These are phyloP conservation scores for Sula dactylatra DNA, from an alignment of 2,113 vertebrate species.

Conservation along the genomic window DNA sequence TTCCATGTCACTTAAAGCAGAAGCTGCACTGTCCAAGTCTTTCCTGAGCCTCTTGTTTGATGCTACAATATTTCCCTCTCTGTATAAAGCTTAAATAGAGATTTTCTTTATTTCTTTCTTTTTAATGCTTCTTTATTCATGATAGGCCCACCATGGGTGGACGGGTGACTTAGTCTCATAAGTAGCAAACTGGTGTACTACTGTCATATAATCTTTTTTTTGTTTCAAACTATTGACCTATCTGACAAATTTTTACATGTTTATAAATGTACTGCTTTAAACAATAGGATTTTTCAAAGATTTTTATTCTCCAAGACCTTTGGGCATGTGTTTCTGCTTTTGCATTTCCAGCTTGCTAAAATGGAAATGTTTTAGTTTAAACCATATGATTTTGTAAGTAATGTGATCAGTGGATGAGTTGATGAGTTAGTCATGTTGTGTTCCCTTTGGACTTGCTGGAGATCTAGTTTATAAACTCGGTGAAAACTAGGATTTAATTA, in stretches of 20 bases:
- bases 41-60: neutral
- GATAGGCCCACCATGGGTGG: neutral
- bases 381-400: neutral
- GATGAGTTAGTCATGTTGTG: neutral
- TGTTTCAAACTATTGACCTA: neutral
- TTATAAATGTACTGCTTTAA: neutral
- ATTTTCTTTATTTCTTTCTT: neutral
- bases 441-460: neutral
- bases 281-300: neutral
- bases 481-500: slow-evolving; percentile 1
- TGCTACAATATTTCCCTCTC: neutral
- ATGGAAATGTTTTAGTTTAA: neutral
- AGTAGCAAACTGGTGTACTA: neutral
- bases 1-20: neutral
- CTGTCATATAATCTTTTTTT: neutral
- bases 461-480: neutral
- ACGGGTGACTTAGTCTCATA: neutral
- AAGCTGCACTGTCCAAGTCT: neutral
- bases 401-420: neutral
- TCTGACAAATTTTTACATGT: neutral
- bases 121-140: neutral
- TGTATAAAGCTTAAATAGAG: neutral
- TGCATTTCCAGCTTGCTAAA: neutral
- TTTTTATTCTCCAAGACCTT: neutral
- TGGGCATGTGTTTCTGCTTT: neutral